Percentiles rank a stretch among this genome's conserved stretches.
Evolutionary conservation across 2,797 vertebrate genomes (phyloP).

Genomic region (Taeniopygia guttata): DNA sequence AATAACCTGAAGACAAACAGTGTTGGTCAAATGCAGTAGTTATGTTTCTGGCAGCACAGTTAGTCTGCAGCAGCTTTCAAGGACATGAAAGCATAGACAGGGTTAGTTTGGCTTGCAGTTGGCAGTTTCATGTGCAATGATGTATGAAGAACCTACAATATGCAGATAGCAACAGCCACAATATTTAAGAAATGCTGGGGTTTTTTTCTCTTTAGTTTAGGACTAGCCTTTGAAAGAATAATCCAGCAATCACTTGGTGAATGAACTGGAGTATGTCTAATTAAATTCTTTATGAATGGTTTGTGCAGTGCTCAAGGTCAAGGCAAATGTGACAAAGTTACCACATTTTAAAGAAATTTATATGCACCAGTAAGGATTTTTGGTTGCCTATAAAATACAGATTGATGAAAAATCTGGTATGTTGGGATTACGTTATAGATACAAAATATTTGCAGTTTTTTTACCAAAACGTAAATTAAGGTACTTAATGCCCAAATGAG

Average conservation of each 20-base stretch:
- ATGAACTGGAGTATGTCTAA: neutral
- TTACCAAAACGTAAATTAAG: neutral
- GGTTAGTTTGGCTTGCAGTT: slow-evolving; percentile 3
- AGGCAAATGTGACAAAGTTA: neutral
- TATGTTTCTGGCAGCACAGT: slow-evolving; percentile 16
- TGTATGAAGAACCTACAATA: neutral
- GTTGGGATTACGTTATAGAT: neutral
- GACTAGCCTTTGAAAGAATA: neutral
- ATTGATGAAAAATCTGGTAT: neutral
- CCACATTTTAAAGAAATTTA: neutral
- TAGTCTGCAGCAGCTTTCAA: slow-evolving; percentile 54
- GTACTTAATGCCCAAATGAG: neutral
- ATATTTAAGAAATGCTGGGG: neutral
- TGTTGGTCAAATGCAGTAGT: neutral
- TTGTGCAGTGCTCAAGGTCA: slow-evolving; percentile 21
- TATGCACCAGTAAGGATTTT: neutral
- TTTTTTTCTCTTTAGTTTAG: neutral
- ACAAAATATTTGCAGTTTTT: neutral
- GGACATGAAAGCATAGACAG: neutral
- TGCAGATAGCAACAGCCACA: neutral
- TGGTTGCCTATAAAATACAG: neutral
- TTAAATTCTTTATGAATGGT: neutral
- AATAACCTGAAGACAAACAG: neutral
- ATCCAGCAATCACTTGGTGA: neutral
- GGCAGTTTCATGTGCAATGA: neutral